A percentile compares a stretch with the other conserved stretches of the same genome.
Conservation (phyloP, 92 coral and sea anemone species). For the Galaxea fascicularis region DNA sequence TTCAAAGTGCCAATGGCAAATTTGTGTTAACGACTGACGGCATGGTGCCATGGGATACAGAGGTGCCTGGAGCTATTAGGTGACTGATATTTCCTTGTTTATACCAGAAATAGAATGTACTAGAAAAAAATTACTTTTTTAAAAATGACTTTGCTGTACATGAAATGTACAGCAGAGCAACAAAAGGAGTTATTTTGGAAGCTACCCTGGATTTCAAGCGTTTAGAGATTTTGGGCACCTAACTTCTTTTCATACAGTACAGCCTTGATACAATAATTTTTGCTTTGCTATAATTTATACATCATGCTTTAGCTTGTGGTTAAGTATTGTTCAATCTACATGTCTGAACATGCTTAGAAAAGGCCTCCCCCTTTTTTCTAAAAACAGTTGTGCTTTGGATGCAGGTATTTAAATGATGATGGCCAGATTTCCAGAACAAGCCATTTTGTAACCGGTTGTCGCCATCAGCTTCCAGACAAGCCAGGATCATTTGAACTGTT, state of each 20-base stretch:
- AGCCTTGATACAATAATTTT: no score
- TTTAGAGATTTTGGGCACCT: no score
- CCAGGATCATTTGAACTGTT: conserved; percentile 99
- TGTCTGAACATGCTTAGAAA: not conserved
- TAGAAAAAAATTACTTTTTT: no score
- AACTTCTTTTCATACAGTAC: no score
- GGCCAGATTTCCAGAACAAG: conserved; percentile 78
- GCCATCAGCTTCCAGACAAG: conserved; percentile 90
- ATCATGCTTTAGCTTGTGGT: no score
- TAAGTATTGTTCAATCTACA: not conserved
- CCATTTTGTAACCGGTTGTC: conserved; percentile 88
- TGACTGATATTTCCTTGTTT: no score
- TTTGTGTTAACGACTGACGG: conserved; percentile 90
- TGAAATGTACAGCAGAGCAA: no score
- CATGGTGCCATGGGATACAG: conserved; percentile 91
- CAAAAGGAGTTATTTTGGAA: no score
- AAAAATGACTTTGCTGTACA: no score
- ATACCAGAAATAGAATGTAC: no score
- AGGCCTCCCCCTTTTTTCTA: not conserved
- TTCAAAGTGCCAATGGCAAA: conserved; percentile 94
- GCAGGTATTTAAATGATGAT: conserved; percentile 85
- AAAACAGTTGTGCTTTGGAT: not conserved
- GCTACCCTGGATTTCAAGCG: no score
- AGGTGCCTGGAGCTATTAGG: conserved; percentile 98
- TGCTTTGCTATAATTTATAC: no score